Evolutionary conservation across 2,888 invertebrate species (phyloP), one percentile per base, ranked within the genome.

Genomic region (Synergus japonicus): DNA sequence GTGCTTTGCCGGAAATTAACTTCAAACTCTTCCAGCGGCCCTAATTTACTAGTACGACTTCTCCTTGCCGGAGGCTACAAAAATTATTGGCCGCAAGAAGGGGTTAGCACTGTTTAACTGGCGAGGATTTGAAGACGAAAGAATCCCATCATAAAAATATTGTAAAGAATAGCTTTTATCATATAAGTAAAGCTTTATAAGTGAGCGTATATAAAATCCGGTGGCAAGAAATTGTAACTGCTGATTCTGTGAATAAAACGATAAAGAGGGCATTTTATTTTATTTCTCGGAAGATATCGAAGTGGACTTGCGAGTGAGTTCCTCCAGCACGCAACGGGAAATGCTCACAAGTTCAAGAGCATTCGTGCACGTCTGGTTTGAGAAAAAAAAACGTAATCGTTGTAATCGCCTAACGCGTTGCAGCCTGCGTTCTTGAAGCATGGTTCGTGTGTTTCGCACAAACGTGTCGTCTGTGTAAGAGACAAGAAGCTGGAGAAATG

Each of bases 391-490:
- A 29, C 54, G 22, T 77, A 79, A 77, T 76, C 81, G 78, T 78
- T 76, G 83, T 82, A 81, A 85, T 82, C 86, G 82, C 82, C 86
- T 85, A 86, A 86, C 84, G 29, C 82, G 78, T 79, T 81, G 76
- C 82, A 82, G 80, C 67, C 78, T 79, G 54, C 76, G 77, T 18
- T 22, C 44, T 43, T 65, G 29, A 58, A 65, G 76, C 76, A 76
- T 67, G 77, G 80, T 78, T 82, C 78, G 78, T 73, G 78, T 79
- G 79, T 67, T 79, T 77, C 77, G 46, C 78, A 79, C 77, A 83
- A 83, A 83, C 76, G 83, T 81, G 83, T 83, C 82, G 78, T 79
- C 82, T 73, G 79, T 81, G 81, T 78, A 76, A 82, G 37, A 79
- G 54, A 15, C 15, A 12, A 8, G 54, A 49, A n/a, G 15, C 22